phyloP scores from a whole-genome alignment of 2,797 vertebrate genomes.

The Darevskia nairensis region DNA sequence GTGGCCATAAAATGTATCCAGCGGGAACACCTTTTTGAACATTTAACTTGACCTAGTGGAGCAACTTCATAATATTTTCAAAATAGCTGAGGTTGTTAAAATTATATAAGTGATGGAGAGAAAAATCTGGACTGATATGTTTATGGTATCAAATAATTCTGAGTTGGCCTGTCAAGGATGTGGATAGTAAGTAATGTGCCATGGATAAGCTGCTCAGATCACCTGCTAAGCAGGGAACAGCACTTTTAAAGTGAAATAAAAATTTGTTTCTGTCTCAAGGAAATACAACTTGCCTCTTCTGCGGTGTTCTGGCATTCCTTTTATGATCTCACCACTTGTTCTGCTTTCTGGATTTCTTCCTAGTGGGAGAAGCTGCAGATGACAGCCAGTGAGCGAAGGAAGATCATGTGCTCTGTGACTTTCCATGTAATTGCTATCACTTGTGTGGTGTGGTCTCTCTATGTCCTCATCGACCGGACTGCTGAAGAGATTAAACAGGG shows the following conservation, averaged over 20 bases:
- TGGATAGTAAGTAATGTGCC: neutral
- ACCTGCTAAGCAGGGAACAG: neutral
- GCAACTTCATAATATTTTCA: neutral
- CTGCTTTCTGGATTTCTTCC: conserved; percentile 59
- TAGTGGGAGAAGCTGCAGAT: conserved; percentile 99
- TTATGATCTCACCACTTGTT: conserved; percentile 51
- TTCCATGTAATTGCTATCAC: conserved; percentile 99
- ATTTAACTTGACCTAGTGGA: neutral
- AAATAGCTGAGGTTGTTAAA: too few relatives aligned
- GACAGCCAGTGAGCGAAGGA: conserved; percentile 95
- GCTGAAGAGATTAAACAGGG: conserved; percentile 97
- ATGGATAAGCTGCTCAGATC: neutral
- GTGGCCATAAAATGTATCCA: neutral
- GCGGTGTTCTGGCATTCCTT: neutral
- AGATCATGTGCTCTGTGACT: conserved; percentile 98
- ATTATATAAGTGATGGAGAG: neutral
- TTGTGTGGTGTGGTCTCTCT: conserved; percentile 98
- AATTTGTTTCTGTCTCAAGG: neutral
- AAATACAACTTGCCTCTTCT: conserved; percentile 8
- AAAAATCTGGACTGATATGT: neutral
- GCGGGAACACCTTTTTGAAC: neutral
- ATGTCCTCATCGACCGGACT: conserved; percentile 97
- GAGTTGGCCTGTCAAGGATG: neutral
- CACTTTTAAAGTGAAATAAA: conserved; percentile 4
- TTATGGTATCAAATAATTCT: neutral